Evolutionary conservation across 2,888 invertebrate species (phyloP), one percentile per base, ranked within the genome.

Genomic region (Ferrisia virgata): DNA sequence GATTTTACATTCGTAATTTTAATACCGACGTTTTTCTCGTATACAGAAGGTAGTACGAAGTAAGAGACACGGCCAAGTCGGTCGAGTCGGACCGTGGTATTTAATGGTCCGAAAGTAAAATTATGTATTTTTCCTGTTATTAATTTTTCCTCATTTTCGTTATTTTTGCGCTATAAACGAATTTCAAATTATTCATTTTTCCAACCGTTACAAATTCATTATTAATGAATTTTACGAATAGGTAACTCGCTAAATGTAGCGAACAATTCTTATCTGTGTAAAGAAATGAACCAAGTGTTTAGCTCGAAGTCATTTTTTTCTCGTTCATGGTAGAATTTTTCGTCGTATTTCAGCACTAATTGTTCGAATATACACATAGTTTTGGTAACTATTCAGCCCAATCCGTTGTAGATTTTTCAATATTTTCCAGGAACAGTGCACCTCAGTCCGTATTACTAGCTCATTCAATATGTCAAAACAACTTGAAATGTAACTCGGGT

Each of bases 1-100:
- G 31, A 76, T 76, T 76, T 76, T 53, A 53, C 69, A 36, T 76
- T 76, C 72, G 72, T 76, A 36, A 76, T 76, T 76, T 76, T 36
- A 76, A 76, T 36, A 25, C 28, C 25, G 1, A 58, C 13, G 28
- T 11, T 28, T 76, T 76, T 76, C 36, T 36, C 36, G 25, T 22
- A 18, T 18, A 53, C 53, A n/a, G 53, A n/a, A n/a, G n/a, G 6
- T n/a, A 53, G 15, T 8, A 53, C 13, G 15, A 53, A n/a, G 18
- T 28, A 72, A 33, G 33, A n/a, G 18, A 18, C 8, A 53, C 15
- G 47, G 53, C 18, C 22, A 53, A n/a, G n/a, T n/a, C n/a, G n/a
- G n/a, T 22, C 18, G 53, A 53, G 18, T 53, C 11, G 53, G 53
- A 9, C 53, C 11, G 36, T n/a, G n/a, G n/a, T 18, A 76, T 36